Evolutionary conservation across 92 coral and sea anemone genomes (phyloP), one percentile per base, ranked within the genome.

Genomic region (Hydrozoanthus gracilis): DNA sequence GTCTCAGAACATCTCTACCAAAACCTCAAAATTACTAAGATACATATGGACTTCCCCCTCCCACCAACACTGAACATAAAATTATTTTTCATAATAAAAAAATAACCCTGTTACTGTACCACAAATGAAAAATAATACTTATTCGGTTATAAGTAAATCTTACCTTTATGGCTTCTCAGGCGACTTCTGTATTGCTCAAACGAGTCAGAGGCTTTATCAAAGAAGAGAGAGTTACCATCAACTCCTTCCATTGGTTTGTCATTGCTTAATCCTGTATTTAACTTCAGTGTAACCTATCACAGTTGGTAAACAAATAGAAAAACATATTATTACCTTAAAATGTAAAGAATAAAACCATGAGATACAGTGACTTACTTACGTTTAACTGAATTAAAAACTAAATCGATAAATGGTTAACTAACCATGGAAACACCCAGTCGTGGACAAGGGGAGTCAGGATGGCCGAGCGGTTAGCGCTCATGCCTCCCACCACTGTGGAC

Each of bases 141-240:
- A 50, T 45, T 20, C 15, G 4, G 17, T 9, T 73, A 1, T 47
- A 46, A 51, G 15, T 10, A 17, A 15, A 44, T 56, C 84, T 79
- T 79, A 79, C 84, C 17, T 62, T 79, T 51, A 62, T 79, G 84
- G 44, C 73, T 79, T 79, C 73, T 64, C 72, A 79, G 55, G 48
- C 61, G 84, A 46, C 48, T 79, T 64, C n/a, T 51, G 15, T 62
- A 79, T 51, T 79, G 56, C 11, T 68, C 16, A 10, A 79, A 61
- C 6, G 84, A 61, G 45, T 61, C 67, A 7, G 73, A 79, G 44
- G 64, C 84, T 79, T 79, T 62, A 62, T 79, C 71, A 17, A 72
- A 62, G 58, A 61, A 64, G 15, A 73, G 84, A 46, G 58, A 79
- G 56, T 64, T 73, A 47, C 62, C 73, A 79, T 56, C 73, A 79